Evolutionary conservation across 2,113 vertebrate species (phyloP), one percentile per base, ranked within the genome.

Genomic region (Corythornis madagascariensis): DNA sequence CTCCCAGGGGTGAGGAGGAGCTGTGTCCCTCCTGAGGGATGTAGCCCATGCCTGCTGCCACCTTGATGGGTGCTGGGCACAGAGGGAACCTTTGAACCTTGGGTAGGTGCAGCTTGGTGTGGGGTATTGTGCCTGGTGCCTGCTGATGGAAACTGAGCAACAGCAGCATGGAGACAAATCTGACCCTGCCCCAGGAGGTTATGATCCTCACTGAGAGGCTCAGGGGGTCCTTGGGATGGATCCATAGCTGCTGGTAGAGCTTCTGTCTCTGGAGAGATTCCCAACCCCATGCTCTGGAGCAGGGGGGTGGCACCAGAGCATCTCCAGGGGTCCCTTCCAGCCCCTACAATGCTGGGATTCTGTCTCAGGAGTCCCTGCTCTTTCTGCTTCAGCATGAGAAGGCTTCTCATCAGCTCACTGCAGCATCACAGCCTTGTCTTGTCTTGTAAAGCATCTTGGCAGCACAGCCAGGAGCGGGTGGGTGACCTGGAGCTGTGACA

Each of bases 101-200:
- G 6, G 40, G 26, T 1, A 14, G 73, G 7, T 16, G 90, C 12
- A 56, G 48, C 13, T 52, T 47, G 5, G 35, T 35, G 4, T 6
- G 2, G 9, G 18, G 15, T 5, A 0, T 14, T 40, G 20, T 35
- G 84, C 50, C 12, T 2, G 3, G 26, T 4, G 65, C 14, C 50
- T 11, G 29, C 77, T 57, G 65, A 7, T 81, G 25, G 4, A 56
- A 71, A 29, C 56, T 55, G 72, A 77, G 76, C 60, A 35, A 8
- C 25, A 17, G 1, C 24, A 60, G 52, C 38, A 2, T 4, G 25
- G 25, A 48, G 13, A 17, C 13, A 3, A 4, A 19, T 19, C 24
- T 67, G 42, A 50, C 7, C 45, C 57, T 24, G 29, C 35, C 31
- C 83, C 20, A 6, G 75, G 52, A 5, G 61, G 13, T 1, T 43